Percentiles rank a stretch among this genome's conserved stretches.
Evolutionary conservation across 1,140 invertebrate genomes (phyloP).

Genomic region (Solen grandis): DNA sequence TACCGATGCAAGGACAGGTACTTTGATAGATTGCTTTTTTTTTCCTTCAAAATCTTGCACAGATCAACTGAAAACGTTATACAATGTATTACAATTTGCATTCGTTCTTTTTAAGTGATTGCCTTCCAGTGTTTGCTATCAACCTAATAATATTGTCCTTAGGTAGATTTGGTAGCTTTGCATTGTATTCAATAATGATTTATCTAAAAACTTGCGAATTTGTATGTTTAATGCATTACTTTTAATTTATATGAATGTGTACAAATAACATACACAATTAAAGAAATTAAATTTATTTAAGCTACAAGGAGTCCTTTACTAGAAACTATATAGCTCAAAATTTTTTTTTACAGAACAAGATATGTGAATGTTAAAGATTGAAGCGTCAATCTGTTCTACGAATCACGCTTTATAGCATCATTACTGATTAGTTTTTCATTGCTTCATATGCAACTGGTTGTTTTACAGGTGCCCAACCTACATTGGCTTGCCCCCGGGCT

Average conservation of each 20-base stretch:
- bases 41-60: neutral
- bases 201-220: too few species aligned
- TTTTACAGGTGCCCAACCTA: constrained; percentile 64
- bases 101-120: neutral
- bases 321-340: too few species aligned
- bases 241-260: too few species aligned
- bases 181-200: neutral
- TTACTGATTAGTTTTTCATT: too few species aligned
- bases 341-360: too few species aligned
- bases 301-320: too few species aligned
- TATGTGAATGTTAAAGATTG: too few species aligned
- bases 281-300: too few species aligned
- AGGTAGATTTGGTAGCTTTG: neutral
- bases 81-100: neutral
- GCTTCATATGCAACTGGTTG: neutral
- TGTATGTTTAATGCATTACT: too few species aligned
- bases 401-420: too few species aligned
- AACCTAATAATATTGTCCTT: neutral
- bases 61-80: neutral
- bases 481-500: constrained; percentile 58
- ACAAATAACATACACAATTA: too few species aligned
- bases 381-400: too few species aligned
- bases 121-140: neutral
- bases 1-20: constrained; percentile 69
- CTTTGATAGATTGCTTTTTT: neutral